A percentile compares a stretch with the other conserved stretches of the same genome.
These are phyloP conservation scores for Campoplex capitator DNA, from an alignment of 2,888 invertebrate species.

Conservation along the genomic window DNA sequence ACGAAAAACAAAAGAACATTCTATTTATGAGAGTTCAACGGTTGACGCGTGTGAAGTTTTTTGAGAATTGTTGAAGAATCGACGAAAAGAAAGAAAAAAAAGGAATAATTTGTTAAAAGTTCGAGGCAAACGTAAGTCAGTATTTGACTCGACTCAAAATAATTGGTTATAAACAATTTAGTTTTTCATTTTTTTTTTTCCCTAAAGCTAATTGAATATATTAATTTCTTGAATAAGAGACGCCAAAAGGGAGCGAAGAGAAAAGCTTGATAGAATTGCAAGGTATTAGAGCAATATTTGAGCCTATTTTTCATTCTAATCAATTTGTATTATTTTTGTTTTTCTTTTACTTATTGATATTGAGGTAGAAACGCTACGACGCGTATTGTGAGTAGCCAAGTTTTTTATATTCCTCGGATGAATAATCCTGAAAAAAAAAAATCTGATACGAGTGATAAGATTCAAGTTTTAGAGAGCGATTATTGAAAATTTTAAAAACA, in stretches of 20 bases:
- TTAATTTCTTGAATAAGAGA: not conserved
- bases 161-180: not conserved
- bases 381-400: conserved; percentile 31
- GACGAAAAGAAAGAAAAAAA: not conserved
- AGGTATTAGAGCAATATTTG: conserved; percentile 20
- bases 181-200: not conserved
- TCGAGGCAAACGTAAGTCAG: not conserved
- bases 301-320: not conserved
- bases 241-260: not conserved
- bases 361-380: conserved; percentile 19
- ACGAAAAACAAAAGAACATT: conserved; percentile 48
- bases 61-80: not conserved
- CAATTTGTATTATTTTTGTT: not conserved
- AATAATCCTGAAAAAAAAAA: conserved; percentile 42
- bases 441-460: conserved; percentile 21
- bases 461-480: conserved; percentile 4
- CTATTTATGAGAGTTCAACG: conserved; percentile 24
- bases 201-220: not conserved
- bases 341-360: not conserved
- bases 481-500: not conserved
- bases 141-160: not conserved
- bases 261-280: not conserved
- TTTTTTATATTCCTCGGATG: conserved; percentile 63
- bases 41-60: not conserved
- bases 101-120: not conserved